Conservation (phyloP, 2,113 vertebrate species). For the Ceyx margarethae region DNA sequence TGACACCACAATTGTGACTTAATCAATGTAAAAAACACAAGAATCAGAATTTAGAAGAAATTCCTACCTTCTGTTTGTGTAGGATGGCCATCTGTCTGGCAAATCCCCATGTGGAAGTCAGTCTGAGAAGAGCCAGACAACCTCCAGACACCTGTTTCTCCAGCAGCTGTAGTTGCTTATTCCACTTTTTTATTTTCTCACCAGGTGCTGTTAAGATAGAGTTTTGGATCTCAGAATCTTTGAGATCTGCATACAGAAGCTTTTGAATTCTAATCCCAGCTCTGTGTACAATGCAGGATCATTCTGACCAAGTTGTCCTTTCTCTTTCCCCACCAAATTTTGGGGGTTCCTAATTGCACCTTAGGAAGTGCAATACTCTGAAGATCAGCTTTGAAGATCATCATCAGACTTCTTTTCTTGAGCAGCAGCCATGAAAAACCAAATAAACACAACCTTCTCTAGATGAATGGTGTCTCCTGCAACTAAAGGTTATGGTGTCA, state of each 20-base stretch:
- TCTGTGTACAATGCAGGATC: not conserved
- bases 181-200: not conserved
- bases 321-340: not conserved
- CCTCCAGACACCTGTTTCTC: constrained; percentile 7
- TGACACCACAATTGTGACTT: not conserved
- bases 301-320: not conserved
- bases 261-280: not conserved
- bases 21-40: not conserved
- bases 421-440: not conserved
- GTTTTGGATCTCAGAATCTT: not conserved
- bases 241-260: not conserved
- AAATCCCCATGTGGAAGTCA: not conserved
- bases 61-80: constrained; percentile 33
- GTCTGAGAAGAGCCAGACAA: not conserved
- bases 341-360: not conserved
- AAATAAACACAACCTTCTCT: not conserved
- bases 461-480: not conserved
- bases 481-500: constrained; percentile 7
- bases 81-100: constrained; percentile 30
- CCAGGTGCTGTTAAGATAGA: not conserved
- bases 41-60: constrained; percentile 19
- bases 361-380: not conserved
- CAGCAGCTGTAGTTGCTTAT: not conserved
- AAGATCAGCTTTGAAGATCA: no score
- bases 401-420: not conserved